Evolutionary conservation across 2,797 vertebrate genomes (phyloP).

Genomic region (Parambassis ranga): DNA sequence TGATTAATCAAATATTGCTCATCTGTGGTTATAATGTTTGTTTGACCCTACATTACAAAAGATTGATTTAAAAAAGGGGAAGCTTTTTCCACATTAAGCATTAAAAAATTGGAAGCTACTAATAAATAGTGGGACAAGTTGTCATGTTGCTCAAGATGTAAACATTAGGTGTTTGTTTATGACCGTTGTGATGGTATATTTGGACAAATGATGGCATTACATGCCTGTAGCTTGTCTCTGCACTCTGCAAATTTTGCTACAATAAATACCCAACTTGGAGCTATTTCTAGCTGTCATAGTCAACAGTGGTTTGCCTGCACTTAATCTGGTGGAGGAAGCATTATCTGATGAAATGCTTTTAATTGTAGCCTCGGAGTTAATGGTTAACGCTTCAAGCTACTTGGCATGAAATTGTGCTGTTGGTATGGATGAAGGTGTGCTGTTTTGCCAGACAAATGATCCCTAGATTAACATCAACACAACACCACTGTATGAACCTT

Average conservation of each 20-base stretch:
- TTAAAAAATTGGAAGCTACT: no score
- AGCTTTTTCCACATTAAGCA: no score
- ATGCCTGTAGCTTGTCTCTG: neutral
- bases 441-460: constrained; percentile 5
- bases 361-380: constrained; percentile 58
- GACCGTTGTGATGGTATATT: neutral
- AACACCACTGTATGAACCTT: constrained; percentile 29
- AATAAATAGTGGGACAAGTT: no score
- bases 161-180: neutral
- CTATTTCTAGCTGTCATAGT: constrained; percentile 15
- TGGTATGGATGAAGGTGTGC: constrained; percentile 24
- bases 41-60: no score
- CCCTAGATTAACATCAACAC: constrained; percentile 30
- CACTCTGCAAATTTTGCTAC: neutral
- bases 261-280: constrained; percentile 12
- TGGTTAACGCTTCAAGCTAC: constrained; percentile 51
- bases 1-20: no score
- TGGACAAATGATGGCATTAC: neutral
- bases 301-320: constrained; percentile 12
- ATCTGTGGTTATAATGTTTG: no score
- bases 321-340: constrained; percentile 25
- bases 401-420: constrained; percentile 51
- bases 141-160: no score
- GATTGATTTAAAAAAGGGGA: no score
- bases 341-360: constrained; percentile 55